A percentile compares a stretch with the other conserved stretches of the same genome.
These are phyloP conservation scores for Typhlichthys eigenmanni DNA, from an alignment of 2,797 vertebrate species.

Conservation along the genomic window DNA sequence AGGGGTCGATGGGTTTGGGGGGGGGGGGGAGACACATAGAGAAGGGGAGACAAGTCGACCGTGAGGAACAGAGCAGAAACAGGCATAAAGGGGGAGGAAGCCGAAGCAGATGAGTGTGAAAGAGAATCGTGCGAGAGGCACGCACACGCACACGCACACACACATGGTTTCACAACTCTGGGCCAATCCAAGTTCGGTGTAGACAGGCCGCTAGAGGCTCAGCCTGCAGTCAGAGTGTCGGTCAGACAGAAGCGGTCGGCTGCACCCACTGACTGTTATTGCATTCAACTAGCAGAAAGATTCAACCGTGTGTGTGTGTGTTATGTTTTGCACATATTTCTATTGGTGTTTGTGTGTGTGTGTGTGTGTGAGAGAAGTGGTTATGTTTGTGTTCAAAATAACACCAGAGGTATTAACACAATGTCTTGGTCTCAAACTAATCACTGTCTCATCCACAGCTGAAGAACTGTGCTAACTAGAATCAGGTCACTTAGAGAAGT, in stretches of 20 bases:
- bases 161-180: slow-evolving; percentile 4
- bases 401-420: too few species aligned
- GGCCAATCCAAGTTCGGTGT: slow-evolving; percentile 7
- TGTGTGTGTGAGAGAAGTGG: background rate
- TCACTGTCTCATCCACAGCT: too few species aligned
- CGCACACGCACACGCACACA: background rate
- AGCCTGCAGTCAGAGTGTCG: slow-evolving; percentile 6
- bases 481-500: too few species aligned
- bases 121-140: background rate
- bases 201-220: slow-evolving; percentile 9
- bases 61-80: background rate
- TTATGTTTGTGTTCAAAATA: too few species aligned
- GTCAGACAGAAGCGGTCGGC: slow-evolving; percentile 9
- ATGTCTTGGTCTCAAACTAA: too few species aligned
- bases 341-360: background rate
- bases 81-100: background rate
- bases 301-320: slow-evolving; percentile 2
- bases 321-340: background rate
- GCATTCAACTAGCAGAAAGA: background rate
- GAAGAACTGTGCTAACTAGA: too few species aligned
- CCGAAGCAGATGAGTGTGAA: background rate
- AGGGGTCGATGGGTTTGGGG: background rate
- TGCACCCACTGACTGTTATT: slow-evolving; percentile 16
- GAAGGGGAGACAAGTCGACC: background rate
- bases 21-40: slow-evolving; percentile 8